Evolutionary conservation across 2,113 vertebrate species (phyloP).

Genomic region (Eublepharis macularius): DNA sequence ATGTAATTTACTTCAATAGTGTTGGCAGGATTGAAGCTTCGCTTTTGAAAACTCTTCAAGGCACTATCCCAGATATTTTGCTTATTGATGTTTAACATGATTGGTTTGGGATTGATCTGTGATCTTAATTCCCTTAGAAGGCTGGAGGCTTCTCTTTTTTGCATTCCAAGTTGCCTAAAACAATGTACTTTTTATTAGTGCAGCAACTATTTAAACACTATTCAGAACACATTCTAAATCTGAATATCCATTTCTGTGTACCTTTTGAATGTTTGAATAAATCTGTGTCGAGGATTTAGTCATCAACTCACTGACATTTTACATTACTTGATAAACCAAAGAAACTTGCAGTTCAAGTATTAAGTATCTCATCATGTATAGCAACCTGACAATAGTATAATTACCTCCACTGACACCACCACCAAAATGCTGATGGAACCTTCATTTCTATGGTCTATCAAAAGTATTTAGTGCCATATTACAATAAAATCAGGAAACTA

Average conservation of each 20-base stretch:
- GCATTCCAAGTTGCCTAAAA: conserved; percentile 71
- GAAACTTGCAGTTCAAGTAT: neutral
- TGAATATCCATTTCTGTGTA: neutral
- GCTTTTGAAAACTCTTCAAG: conserved; percentile 79
- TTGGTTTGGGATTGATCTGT: conserved; percentile 75
- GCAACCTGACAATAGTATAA: no score
- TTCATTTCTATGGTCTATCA: no score
- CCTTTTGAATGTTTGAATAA: neutral
- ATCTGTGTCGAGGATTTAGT: neutral
- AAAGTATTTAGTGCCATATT: no score
- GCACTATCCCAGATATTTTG: conserved; percentile 80
- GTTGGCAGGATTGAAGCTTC: conserved; percentile 80
- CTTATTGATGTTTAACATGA: conserved; percentile 76
- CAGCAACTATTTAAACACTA: neutral
- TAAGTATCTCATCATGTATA: no score
- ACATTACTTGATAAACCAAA: neutral
- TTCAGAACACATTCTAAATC: neutral
- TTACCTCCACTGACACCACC: no score
- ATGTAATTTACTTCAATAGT: conserved; percentile 80
- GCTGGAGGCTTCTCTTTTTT: conserved; percentile 68
- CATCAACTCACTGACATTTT: neutral
- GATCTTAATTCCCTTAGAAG: conserved; percentile 78
- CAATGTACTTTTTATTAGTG: conserved; percentile 45
- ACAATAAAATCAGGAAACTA: no score
- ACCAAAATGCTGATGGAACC: no score